These are phyloP conservation scores for Alviniconcha strummeri DNA, from an alignment of 2,888 invertebrate genomes.

Conservation along the genomic window DNA sequence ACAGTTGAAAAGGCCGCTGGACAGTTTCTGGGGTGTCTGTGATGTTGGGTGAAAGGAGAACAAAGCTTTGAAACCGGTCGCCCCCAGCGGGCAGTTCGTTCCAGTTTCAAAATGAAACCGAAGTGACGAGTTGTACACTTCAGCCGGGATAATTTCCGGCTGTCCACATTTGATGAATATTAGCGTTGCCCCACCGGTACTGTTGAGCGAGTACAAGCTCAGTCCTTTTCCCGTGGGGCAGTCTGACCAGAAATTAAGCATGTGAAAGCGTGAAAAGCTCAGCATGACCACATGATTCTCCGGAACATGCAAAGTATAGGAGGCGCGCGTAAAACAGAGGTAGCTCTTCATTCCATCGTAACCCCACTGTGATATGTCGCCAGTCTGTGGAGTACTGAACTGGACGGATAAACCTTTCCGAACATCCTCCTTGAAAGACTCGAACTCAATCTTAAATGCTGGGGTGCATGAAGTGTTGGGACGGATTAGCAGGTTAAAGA, in stretches of 20 bases:
- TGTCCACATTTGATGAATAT: background rate
- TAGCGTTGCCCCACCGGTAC: background rate
- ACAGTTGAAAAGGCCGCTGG: conserved; percentile 9
- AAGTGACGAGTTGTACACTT: conserved; percentile 15
- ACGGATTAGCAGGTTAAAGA: no score
- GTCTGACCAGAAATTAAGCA: background rate
- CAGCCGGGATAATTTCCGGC: background rate
- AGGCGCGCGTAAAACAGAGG: background rate
- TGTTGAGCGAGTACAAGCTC: background rate
- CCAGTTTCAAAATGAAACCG: conserved; percentile 3
- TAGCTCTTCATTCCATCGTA: conserved; percentile 3
- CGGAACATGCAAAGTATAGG: background rate
- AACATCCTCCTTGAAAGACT: conserved; percentile 1
- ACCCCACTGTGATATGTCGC: background rate
- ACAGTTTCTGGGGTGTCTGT: background rate
- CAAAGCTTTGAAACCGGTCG: background rate
- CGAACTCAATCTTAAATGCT: conserved; percentile 1
- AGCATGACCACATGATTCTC: background rate
- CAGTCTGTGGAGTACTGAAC: background rate
- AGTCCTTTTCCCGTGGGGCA: background rate
- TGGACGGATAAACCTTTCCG: background rate
- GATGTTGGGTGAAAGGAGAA: conserved; percentile 5
- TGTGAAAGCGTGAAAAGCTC: conserved; percentile 15
- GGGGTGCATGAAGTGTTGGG: background rate
- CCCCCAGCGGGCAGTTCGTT: background rate